Evolutionary conservation across 53 echinoderm and acorn worm species (phyloP).

Genomic region (Henricia sp.): DNA sequence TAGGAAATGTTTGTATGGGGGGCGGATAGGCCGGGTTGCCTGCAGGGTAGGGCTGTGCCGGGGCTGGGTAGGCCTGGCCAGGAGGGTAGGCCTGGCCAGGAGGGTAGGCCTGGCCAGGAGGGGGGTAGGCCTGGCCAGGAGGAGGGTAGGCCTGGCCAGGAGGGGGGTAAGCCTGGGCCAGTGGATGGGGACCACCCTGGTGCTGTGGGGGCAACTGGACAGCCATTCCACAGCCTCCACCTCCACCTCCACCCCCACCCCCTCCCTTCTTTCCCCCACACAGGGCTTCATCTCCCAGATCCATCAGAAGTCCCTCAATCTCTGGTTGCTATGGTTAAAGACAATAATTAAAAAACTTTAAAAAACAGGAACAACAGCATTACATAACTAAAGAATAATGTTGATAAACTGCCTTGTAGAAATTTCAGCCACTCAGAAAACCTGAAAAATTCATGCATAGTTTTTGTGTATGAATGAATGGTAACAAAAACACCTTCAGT

Average conservation of each 20-base stretch:
- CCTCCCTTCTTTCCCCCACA: conserved; percentile 47
- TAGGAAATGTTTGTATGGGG: conserved; percentile 50
- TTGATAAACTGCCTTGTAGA: too few species aligned
- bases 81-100: conserved; percentile 49
- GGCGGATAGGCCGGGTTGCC: too few species aligned
- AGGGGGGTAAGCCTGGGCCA: conserved; percentile 71
- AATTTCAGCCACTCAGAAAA: too few species aligned
- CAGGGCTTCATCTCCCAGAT: conserved; percentile 58
- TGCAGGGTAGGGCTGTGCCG: too few species aligned
- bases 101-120: conserved; percentile 26
- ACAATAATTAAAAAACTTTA: too few species aligned
- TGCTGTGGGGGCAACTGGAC: conserved; percentile 42
- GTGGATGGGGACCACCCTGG: conserved; percentile 35
- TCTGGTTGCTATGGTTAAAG: too few species aligned
- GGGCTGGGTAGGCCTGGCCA: too few species aligned
- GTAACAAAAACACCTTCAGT: too few species aligned
- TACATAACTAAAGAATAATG: too few species aligned
- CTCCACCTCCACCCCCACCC: conserved; percentile 77
- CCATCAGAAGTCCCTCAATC: conserved; percentile 78
- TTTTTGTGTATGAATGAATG: too few species aligned
- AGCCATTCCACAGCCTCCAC: conserved; percentile 55
- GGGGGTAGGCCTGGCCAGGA: conserved; percentile 22
- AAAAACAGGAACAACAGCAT: too few species aligned
- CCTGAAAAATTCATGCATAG: too few species aligned
- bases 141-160: conserved; percentile 28